Evolutionary conservation across 2,113 vertebrate species (phyloP).

Genomic region (Athene cunicularia): DNA sequence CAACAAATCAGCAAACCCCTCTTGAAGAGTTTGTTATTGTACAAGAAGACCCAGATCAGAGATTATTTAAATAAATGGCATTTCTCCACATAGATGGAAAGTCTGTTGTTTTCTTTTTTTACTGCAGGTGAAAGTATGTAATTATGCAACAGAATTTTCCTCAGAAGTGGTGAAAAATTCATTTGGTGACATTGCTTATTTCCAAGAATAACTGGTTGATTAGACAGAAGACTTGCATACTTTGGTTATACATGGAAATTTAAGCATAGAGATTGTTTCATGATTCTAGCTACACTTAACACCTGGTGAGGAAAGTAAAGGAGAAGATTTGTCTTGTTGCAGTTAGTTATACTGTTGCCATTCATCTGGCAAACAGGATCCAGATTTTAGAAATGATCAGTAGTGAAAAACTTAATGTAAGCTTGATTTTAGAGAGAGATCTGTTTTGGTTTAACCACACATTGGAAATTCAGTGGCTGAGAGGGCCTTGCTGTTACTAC

Average conservation of each 20-base stretch:
- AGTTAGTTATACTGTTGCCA: background rate
- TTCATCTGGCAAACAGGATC: background rate
- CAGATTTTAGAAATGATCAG: background rate
- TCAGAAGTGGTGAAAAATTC: background rate
- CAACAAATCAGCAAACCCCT: conserved; percentile 58
- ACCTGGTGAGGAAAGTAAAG: background rate
- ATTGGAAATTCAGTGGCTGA: background rate
- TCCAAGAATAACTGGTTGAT: background rate
- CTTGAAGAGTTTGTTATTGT: conserved; percentile 82
- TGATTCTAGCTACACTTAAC: background rate
- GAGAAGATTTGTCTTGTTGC: background rate
- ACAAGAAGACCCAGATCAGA: conserved; percentile 87
- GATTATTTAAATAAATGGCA: conserved; percentile 78
- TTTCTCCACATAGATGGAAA: conserved; percentile 32
- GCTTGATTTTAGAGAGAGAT: background rate
- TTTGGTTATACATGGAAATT: accelerated
- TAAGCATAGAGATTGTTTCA: background rate
- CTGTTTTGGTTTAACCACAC: background rate
- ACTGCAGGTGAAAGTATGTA: background rate
- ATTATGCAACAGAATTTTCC: background rate
- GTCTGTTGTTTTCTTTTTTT: background rate
- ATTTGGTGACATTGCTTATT: background rate
- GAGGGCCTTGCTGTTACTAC: background rate
- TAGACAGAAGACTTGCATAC: background rate
- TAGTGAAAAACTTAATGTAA: background rate